Percentiles rank a stretch among this genome's conserved stretches.
phyloP scores from a whole-genome alignment of 2,113 vertebrate genomes.

The Opisthocomus hoazin region DNA sequence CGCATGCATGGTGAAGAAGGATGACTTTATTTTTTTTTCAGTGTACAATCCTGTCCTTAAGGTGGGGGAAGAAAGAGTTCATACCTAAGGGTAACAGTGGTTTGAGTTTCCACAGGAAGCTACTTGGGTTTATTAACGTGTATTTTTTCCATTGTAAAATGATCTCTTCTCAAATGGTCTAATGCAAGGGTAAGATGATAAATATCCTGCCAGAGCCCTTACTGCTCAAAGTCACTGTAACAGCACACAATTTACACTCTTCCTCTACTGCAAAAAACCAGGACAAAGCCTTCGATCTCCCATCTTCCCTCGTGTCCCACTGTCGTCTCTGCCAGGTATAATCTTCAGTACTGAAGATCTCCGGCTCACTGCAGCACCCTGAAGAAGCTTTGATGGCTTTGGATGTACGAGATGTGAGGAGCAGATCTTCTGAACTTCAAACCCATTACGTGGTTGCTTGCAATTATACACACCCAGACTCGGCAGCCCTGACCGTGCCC shows the following conservation, averaged over 20 bases:
- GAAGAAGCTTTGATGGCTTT: background rate
- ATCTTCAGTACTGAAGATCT: background rate
- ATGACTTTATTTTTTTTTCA: background rate
- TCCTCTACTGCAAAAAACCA: background rate
- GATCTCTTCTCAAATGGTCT: background rate
- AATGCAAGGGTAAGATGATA: background rate
- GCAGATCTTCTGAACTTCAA: background rate
- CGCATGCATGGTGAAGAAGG: background rate
- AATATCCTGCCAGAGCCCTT: background rate
- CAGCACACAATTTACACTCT: background rate
- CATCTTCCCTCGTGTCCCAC: background rate
- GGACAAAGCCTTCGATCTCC: background rate
- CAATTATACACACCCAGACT: background rate
- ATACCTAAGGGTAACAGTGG: background rate
- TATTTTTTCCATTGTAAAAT: constrained; percentile 9
- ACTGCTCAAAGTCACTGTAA: background rate
- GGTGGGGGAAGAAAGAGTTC: background rate
- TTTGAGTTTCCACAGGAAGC: constrained; percentile 25
- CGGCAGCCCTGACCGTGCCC: background rate
- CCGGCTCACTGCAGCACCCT: background rate
- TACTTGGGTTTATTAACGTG: background rate
- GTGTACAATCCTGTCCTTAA: background rate
- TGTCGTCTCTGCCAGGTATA: background rate
- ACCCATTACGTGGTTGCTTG: background rate
- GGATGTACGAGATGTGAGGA: background rate